These are phyloP conservation scores for Galerucella nymphaeae DNA, from an alignment of 2,888 invertebrate species.

Conservation along the genomic window DNA sequence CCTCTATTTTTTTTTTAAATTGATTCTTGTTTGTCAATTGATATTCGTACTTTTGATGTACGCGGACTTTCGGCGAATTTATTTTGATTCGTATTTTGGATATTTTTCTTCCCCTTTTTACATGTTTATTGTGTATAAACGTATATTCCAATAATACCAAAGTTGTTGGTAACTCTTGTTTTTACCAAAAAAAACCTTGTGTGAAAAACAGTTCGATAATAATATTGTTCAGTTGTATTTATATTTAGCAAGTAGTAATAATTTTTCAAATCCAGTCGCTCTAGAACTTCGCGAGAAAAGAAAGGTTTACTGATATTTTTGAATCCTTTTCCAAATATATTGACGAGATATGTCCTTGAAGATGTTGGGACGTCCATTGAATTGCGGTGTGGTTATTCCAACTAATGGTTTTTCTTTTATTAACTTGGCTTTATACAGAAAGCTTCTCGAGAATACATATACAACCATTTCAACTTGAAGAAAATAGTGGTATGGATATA, in stretches of 20 bases:
- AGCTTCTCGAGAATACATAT: no score
- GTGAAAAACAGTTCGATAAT: constrained; percentile 27
- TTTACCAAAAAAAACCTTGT: constrained; percentile 28
- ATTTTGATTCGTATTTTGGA: neutral
- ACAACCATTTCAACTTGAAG: no score
- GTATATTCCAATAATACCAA: constrained; percentile 40
- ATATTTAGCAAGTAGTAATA: constrained; percentile 34
- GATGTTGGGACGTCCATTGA: no score
- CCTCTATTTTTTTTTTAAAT: neutral
- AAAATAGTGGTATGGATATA: no score
- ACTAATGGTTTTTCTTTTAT: no score
- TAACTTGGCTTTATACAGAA: no score
- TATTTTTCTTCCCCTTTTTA: constrained; percentile 28
- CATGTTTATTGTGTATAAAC: constrained; percentile 12
- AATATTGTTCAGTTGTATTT: constrained; percentile 41
- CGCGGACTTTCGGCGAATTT: neutral
- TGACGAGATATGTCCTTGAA: no score
- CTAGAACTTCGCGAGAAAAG: neutral
- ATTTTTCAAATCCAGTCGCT: constrained; percentile 25
- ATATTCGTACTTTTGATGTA: neutral
- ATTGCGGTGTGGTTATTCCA: no score
- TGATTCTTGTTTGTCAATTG: neutral
- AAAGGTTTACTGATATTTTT: neutral
- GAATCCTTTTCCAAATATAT: no score
- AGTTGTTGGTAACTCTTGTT: constrained; percentile 38